Evolutionary conservation across 2,797 vertebrate species (phyloP), one percentile per base, ranked within the genome.

Genomic region (Sciurus carolinensis): DNA sequence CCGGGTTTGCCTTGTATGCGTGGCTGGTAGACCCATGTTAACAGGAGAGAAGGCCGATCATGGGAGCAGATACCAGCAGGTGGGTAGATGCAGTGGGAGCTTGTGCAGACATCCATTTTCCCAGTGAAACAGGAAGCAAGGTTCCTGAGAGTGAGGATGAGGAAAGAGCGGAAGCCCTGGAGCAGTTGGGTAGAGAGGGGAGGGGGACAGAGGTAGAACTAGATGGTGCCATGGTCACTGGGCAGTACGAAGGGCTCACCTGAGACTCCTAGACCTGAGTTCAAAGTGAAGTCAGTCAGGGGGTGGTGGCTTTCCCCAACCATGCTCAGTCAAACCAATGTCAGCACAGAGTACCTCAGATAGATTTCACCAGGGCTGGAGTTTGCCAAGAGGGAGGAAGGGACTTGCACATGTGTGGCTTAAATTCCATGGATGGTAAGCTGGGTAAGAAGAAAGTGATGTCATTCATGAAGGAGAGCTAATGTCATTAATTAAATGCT

Each of bases 1-100:
- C 26, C 12, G 30, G 5, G 12, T 3, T 6, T 28, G 39, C n/a
- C 10, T 36, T 42, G 11, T 50, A 20, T 5, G 26, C 1, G 0
- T 17, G 54, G 54, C 82, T 15, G 12, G 44, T 7, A 22, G 39
- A 39, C 24, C 47, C 4, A 0, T 5, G 7, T 7, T 30, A 50
- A 26, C 14, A 11, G 59, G 59, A 89, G 47, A 52, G 81, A 42
- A 59, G 67, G 66, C 64, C 6, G 4, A 39, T 18, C 0, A 0
- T 3, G 28, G 8, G 75, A 44, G 54, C 17, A 33, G 62, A 44
- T 5, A 1, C 17, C 7, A n/a, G 24, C 2, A 12, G 39, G 15
- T 17, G 22, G 69, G 42, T 6, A 14, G 13, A 6, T 8, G 36
- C n/a, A 20, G n/a, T 4, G 33, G 33, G 13, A 7, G 0, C 11